Evolutionary conservation across 2,113 vertebrate genomes (phyloP), one percentile per base, ranked within the genome.

Genomic region (Tetrax tetrax): DNA sequence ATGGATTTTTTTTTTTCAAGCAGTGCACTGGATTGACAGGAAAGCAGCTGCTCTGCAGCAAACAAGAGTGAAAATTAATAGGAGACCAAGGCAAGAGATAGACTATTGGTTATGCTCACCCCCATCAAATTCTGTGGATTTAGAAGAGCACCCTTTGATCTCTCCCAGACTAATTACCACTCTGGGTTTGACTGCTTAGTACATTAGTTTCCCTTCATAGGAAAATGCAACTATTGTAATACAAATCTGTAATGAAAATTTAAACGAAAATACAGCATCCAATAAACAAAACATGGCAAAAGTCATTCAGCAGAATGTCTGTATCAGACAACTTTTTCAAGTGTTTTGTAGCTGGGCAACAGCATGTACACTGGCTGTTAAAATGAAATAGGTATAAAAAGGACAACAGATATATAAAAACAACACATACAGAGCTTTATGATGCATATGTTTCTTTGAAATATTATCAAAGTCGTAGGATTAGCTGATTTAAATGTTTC

Each of bases 101-200:
- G 89, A 92, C 94, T 97, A 66, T 93, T 90, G 92, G 95, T 85
- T 98, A 97, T 98, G 86, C 97, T 96, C 91, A 96, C 93, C 91
- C 80, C 78, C 94, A 97, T 96, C 97, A 97, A 97, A 97, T 95
- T 95, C 63, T 89, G 90, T 43, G 96, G 90, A 97, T 98, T 97
- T 97, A 97, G 96, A 97, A 97, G 97, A 96, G 95, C 89, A 96
- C 85, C 94, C 90, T 98, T 98, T 98, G 94, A 98, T 98, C 97
- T 97, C 94, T 97, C 94, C 87, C 87, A 95, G 90, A 94, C 95
- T 98, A 98, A 98, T 98, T 98, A 98, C 95, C 96, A 93, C 91
- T 97, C 96, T 90, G 88, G 60, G 87, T 97, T 98, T 97, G 96
- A 96, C 97, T 97, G 91, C 86, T 96, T 91, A 95, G 78, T 95